Evolutionary conservation across 2,888 invertebrate genomes (phyloP).

Genomic region (Parasteatoda lunata): DNA sequence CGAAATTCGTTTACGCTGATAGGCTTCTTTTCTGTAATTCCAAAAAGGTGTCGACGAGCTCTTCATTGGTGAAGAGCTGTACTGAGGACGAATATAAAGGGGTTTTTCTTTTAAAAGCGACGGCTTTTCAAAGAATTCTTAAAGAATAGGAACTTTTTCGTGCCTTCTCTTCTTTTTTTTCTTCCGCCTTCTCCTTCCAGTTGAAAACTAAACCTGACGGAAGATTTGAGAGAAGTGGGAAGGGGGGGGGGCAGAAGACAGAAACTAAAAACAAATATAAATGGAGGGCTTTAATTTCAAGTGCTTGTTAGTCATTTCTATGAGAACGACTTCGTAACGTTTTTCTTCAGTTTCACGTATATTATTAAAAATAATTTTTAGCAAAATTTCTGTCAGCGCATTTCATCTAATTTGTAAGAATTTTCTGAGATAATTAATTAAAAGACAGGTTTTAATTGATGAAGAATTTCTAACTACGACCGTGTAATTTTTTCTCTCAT

Average conservation of each 20-base stretch:
- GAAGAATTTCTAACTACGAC: constrained; percentile 29
- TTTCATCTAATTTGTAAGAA: constrained; percentile 55
- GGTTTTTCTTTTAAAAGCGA: constrained; percentile 38
- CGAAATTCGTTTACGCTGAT: constrained; percentile 52
- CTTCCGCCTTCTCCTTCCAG: not conserved
- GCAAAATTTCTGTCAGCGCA: not conserved
- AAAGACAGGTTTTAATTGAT: constrained; percentile 58
- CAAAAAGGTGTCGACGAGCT: constrained; percentile 49
- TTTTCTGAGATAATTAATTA: constrained; percentile 62
- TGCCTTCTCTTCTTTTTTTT: constrained; percentile 1
- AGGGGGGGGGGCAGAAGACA: not conserved
- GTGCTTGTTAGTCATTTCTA: constrained; percentile 48
- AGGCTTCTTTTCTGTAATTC: constrained; percentile 53
- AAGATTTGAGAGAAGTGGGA: constrained; percentile 7
- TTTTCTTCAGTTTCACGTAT: constrained; percentile 16
- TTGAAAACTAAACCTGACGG: constrained; percentile 16
- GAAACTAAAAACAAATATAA: constrained; percentile 44
- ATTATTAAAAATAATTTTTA: not conserved
- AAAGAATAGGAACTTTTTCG: constrained; percentile 35
- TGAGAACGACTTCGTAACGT: constrained; percentile 26
- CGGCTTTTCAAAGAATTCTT: constrained; percentile 25
- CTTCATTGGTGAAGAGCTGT: constrained; percentile 40
- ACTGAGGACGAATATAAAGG: not conserved
- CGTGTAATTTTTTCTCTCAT: constrained; percentile 8
- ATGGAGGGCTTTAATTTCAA: constrained; percentile 57